These are phyloP conservation scores for Leptobrachium ailaonicum DNA, from an alignment of 2,113 vertebrate genomes.

Conservation along the genomic window DNA sequence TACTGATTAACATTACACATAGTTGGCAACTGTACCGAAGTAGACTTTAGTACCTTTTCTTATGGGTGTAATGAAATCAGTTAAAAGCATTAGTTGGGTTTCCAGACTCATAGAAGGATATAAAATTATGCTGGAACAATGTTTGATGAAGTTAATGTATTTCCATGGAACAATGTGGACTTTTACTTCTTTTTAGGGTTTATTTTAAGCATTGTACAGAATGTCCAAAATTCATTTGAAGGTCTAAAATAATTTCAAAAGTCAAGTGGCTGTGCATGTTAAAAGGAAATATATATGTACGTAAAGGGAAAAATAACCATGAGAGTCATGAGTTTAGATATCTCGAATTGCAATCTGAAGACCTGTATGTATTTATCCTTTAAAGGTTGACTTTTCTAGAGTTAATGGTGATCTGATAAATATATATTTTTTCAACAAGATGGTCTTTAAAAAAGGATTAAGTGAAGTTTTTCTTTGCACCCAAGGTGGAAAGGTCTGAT, in stretches of 20 bases:
- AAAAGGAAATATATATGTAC: neutral
- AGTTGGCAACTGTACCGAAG: constrained; percentile 56
- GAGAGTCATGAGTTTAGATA: neutral
- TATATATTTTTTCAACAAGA: constrained; percentile 1
- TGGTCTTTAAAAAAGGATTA: constrained; percentile 11
- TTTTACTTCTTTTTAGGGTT: neutral
- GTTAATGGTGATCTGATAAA: too few species aligned
- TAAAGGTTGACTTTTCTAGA: neutral
- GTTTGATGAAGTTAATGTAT: constrained; percentile 32
- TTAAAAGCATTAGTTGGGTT: constrained; percentile 60
- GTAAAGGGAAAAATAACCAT: neutral
- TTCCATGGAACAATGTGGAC: constrained; percentile 23
- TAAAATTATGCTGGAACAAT: constrained; percentile 40
- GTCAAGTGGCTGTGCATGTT: neutral
- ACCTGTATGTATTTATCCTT: neutral
- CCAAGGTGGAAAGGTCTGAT: constrained; percentile 21
- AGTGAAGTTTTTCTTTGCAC: neutral
- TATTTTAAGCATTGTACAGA: constrained; percentile 21
- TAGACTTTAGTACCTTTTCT: constrained; percentile 62
- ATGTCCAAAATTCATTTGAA: constrained; percentile 21
- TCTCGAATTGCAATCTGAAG: neutral
- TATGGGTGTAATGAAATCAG: constrained; percentile 66
- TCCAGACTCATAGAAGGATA: constrained; percentile 39
- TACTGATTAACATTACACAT: constrained; percentile 72
- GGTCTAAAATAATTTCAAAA: constrained; percentile 20